Conservation (phyloP, 1,140 invertebrate genomes). For the Branchinecta lindahli region DNA sequence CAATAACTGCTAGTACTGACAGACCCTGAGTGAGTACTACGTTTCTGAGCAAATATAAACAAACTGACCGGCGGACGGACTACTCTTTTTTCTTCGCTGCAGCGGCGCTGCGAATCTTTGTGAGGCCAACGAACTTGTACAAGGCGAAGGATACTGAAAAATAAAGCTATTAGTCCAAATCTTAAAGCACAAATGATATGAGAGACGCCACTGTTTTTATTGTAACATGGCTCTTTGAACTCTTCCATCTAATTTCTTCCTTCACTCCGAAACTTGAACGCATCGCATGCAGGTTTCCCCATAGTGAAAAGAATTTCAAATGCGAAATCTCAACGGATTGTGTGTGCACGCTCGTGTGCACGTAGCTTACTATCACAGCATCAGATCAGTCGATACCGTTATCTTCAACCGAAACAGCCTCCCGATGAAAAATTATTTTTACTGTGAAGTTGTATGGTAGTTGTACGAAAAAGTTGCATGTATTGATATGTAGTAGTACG, state of each 20-base stretch:
- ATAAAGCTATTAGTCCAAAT: background rate
- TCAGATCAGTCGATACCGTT: background rate
- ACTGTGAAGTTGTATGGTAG: no score
- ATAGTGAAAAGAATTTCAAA: no score
- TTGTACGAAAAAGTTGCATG: no score
- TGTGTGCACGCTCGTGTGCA: background rate
- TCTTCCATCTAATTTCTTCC: background rate
- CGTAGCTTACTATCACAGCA: conserved; percentile 8
- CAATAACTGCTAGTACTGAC: no score
- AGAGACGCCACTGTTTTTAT: background rate
- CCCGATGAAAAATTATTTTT: no score
- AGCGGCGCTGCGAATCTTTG: conserved; percentile 14
- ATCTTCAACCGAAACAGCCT: background rate
- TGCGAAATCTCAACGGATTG: no score
- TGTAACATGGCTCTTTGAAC: background rate
- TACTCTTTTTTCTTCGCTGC: background rate
- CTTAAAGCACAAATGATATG: background rate
- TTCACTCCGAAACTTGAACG: background rate
- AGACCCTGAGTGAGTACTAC: no score
- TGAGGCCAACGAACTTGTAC: conserved; percentile 18
- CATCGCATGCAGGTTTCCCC: no score
- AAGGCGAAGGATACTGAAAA: conserved; percentile 15
- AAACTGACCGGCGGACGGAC: no score
- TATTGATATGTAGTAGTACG: no score
- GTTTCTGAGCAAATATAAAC: no score